Evolutionary conservation across 92 coral and sea anemone species (phyloP), one percentile per base, ranked within the genome.

Genomic region (Diadumene lineata): DNA sequence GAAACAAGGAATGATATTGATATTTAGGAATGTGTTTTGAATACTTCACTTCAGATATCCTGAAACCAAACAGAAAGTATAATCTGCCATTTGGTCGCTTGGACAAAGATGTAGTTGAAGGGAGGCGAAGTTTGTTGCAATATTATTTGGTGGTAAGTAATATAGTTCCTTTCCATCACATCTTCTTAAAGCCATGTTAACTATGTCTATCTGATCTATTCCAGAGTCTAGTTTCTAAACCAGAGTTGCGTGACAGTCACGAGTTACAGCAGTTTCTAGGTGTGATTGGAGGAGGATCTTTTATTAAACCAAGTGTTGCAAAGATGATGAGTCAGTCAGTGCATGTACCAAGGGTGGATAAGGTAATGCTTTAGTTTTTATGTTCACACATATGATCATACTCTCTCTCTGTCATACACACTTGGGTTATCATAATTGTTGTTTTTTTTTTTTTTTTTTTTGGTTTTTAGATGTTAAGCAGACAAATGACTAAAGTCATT

Each of bases 181-280:
- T n/a, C n/a, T n/a, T n/a, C n/a, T n/a, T n/a, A n/a, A n/a, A n/a
- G n/a, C n/a, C n/a, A n/a, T n/a, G n/a, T n/a, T n/a, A n/a, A n/a
- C n/a, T n/a, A n/a, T n/a, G n/a, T n/a, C n/a, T n/a, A n/a, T 0
- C 22, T 24, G 48, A 4, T 4, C 9, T 25, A 26, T 51, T 56
- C 0, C 76, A 94, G 98, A 88, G 98, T 76, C 83, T 94, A 61
- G 96, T 94, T 34, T 92, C 82, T 57, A 91, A 92, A 34, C 89
- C 92, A 65, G 82, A 70, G 26, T 73, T 94, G 25, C 86, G 88
- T 9, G 84, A 92, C 78, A 79, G 97, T 75, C 88, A 90, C 64
- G 97, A 92, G 31, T 67, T 94, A 15, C 86, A 86, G 71, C 97
- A 92, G 76, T 94, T 94, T 60, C 91, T 94, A 33, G 98, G 98